A percentile compares a stretch with the other conserved stretches of the same genome.
Conservation (phyloP, 2,888 invertebrate genomes). For the Plebejus anna region DNA sequence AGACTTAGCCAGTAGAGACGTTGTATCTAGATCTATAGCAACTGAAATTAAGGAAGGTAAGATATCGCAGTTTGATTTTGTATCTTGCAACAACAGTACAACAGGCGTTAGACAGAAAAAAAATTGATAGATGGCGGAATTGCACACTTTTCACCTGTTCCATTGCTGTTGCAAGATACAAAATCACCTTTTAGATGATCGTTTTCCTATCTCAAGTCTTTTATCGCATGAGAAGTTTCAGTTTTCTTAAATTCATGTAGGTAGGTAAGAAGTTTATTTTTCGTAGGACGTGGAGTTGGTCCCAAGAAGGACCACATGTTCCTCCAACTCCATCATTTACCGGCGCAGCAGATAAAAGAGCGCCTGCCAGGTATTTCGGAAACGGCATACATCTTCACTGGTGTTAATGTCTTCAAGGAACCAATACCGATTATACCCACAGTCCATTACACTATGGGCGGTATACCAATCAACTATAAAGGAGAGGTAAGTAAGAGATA, state of each 20-base stretch:
- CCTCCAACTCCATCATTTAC: conserved; percentile 96
- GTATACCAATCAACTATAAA: conserved; percentile 96
- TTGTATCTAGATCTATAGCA: conserved; percentile 98
- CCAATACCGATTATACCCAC: conserved; percentile 99
- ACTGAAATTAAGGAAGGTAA: conserved; percentile 92
- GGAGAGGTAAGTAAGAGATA: conserved; percentile 82
- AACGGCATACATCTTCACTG: conserved; percentile 98
- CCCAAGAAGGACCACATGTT: conserved; percentile 97
- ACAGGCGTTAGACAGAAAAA: too few species aligned
- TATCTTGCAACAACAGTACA: neutral
- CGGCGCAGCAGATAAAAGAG: conserved; percentile 89
- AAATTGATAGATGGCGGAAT: too few species aligned
- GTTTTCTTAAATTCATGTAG: too few species aligned
- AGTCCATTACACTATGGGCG: conserved; percentile 99
- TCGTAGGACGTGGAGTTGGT: conserved; percentile 90
- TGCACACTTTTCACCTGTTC: too few species aligned
- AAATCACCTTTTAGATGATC: too few species aligned
- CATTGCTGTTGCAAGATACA: too few species aligned
- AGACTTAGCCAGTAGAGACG: conserved; percentile 98
- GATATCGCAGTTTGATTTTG: neutral
- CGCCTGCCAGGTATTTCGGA: conserved; percentile 97
- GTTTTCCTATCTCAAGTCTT: too few species aligned
- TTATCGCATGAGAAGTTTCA: too few species aligned
- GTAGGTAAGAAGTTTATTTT: too few species aligned
- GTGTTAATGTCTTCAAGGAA: conserved; percentile 96